Evolutionary conservation across 2,888 invertebrate genomes (phyloP).

Genomic region (Sacculina carcini): DNA sequence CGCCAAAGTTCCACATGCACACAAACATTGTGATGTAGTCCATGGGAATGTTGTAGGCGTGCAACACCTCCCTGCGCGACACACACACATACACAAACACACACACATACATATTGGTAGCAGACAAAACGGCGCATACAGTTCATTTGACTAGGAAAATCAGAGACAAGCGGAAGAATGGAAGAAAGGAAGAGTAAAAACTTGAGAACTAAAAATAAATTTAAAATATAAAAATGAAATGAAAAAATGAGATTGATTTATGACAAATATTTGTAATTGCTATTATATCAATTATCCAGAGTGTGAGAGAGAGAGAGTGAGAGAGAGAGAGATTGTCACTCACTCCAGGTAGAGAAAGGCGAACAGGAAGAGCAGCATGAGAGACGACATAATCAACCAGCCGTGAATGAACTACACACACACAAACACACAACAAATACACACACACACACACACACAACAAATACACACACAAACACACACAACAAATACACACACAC

Average conservation of each 20-base stretch:
- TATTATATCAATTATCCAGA: too few relatives aligned
- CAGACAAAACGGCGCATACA: neutral
- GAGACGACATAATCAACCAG: conserved; percentile 85
- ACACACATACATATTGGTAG: neutral
- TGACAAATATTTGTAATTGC: too few relatives aligned
- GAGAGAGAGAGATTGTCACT: conserved; percentile 24
- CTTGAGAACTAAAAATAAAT: too few relatives aligned
- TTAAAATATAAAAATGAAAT: too few relatives aligned
- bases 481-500: too few relatives aligned
- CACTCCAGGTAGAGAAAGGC: conserved; percentile 82
- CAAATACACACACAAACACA: too few relatives aligned
- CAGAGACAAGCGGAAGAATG: too few relatives aligned
- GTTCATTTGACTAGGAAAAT: too few relatives aligned
- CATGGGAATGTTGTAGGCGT: conserved; percentile 84
- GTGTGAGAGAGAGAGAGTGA: neutral
- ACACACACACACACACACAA: too few relatives aligned
- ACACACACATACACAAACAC: conserved; percentile 14
- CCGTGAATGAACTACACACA: conserved; percentile 61
- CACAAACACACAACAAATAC: too few relatives aligned
- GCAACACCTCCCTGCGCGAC: conserved; percentile 45
- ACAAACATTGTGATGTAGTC: conserved; percentile 68
- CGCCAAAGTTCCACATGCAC: conserved; percentile 91
- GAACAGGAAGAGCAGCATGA: conserved; percentile 83
- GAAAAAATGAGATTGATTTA: too few relatives aligned
- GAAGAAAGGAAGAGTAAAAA: too few relatives aligned